Conservation (phyloP, 2,797 vertebrate species). For the Eospalax fontanierii region DNA sequence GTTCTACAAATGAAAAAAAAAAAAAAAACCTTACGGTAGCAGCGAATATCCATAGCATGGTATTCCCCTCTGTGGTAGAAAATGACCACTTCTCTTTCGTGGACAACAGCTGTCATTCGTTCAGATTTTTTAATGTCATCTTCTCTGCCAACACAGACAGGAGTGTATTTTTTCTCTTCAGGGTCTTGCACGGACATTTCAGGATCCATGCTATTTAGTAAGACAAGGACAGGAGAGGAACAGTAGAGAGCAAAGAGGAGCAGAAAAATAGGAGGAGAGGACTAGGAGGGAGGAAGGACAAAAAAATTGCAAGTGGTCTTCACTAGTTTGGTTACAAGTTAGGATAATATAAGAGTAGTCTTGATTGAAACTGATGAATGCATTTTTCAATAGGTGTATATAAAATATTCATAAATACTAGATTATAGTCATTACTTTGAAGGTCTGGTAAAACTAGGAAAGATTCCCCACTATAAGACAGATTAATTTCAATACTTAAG, state of each 20-base stretch:
- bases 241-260: neutral
- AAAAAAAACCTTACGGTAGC: constrained; percentile 94
- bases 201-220: constrained; percentile 80
- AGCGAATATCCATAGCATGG: constrained; percentile 95
- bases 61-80: constrained; percentile 92
- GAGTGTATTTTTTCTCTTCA: constrained; percentile 54
- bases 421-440: constrained; percentile 25
- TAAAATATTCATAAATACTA: constrained; percentile 38
- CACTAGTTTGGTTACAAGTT: constrained; percentile 5
- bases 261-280: neutral
- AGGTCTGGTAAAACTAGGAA: constrained; percentile 11
- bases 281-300: neutral
- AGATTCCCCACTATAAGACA: neutral
- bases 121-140: constrained; percentile 92
- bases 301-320: constrained; percentile 10
- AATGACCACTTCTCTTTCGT: constrained; percentile 94
- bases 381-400: constrained; percentile 14
- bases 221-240: neutral
- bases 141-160: constrained; percentile 92
- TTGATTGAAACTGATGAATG: constrained; percentile 14
- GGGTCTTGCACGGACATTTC: constrained; percentile 65
- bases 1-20: neutral
- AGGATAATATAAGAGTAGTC: neutral
- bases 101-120: constrained; percentile 90
- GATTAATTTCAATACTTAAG: constrained; percentile 3